phyloP scores from a whole-genome alignment of 2,113 vertebrate genomes.

The Mesoclemmys tuberculata region DNA sequence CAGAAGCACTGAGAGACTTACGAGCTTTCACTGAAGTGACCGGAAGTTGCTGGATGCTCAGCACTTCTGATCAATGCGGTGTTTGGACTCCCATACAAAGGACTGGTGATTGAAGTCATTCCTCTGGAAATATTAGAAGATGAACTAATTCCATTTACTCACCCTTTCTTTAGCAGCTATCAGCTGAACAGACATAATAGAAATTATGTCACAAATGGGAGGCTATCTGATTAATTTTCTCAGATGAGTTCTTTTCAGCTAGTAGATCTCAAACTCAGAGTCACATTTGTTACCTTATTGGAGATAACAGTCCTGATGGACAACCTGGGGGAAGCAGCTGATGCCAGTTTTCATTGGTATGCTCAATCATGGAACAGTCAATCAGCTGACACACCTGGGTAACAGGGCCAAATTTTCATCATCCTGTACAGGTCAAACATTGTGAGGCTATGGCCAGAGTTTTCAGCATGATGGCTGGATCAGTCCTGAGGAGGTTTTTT shows the following conservation, averaged over 20 bases:
- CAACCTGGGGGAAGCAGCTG: not conserved
- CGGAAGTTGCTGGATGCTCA: not conserved
- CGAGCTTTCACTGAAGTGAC: not conserved
- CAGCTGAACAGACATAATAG: not conserved
- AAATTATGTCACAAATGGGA: not conserved
- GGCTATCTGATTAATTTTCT: not conserved
- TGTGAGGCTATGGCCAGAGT: not conserved
- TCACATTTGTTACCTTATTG: rapidly evolving
- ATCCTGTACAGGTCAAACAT: not conserved
- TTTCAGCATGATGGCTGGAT: not conserved
- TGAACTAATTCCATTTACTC: not conserved
- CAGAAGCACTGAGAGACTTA: not conserved
- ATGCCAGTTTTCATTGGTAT: not conserved
- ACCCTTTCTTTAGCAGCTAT: not conserved
- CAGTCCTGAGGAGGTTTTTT: not conserved
- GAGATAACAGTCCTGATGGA: rapidly evolving
- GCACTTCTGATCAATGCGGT: not conserved
- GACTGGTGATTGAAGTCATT: not conserved
- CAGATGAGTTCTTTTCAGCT: not conserved
- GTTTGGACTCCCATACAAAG: rapidly evolving
- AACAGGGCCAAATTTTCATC: not conserved
- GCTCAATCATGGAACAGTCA: not conserved
- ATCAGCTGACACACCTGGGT: rapidly evolving
- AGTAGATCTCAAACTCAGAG: not conserved
- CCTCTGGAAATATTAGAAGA: rapidly evolving